A percentile compares a stretch with the other conserved stretches of the same genome.
These are phyloP conservation scores for Argopecten irradians DNA, from an alignment of 1,140 invertebrate species.

Conservation along the genomic window DNA sequence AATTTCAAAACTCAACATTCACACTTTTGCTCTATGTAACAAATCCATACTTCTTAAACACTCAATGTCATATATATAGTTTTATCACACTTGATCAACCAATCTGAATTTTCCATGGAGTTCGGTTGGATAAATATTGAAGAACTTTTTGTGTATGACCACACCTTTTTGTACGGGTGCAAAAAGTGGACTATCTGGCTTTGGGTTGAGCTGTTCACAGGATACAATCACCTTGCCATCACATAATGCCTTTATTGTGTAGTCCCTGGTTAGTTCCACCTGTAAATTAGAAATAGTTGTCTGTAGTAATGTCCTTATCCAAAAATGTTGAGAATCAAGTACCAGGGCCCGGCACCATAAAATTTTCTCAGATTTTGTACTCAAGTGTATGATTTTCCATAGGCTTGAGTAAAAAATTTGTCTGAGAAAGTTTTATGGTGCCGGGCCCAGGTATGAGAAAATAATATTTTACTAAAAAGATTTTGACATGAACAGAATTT, in stretches of 20 bases:
- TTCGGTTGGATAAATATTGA: constrained; percentile 62
- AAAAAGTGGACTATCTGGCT: constrained; percentile 68
- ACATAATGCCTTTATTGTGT: constrained; percentile 57
- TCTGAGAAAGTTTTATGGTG: no score
- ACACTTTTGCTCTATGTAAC: background rate
- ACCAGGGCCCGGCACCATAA: no score
- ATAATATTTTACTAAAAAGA: no score
- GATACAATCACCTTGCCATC: constrained; percentile 64
- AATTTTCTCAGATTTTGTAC: no score
- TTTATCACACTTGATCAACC: constrained; percentile 38
- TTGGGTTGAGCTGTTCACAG: constrained; percentile 63
- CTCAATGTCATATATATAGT: background rate
- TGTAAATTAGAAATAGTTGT: constrained; percentile 34
- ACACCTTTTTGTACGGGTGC: constrained; percentile 58
- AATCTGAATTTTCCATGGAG: constrained; percentile 66
- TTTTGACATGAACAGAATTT: no score
- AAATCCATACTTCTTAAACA: background rate
- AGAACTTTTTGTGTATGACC: constrained; percentile 63
- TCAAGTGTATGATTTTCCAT: no score
- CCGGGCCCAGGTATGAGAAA: no score
- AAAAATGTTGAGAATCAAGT: no score
- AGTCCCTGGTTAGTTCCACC: constrained; percentile 59
- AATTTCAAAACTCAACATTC: background rate
- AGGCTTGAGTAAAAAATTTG: no score
- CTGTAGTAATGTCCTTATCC: no score